Conservation (phyloP, 2,888 invertebrate genomes). For the Thalpophila matura region DNA sequence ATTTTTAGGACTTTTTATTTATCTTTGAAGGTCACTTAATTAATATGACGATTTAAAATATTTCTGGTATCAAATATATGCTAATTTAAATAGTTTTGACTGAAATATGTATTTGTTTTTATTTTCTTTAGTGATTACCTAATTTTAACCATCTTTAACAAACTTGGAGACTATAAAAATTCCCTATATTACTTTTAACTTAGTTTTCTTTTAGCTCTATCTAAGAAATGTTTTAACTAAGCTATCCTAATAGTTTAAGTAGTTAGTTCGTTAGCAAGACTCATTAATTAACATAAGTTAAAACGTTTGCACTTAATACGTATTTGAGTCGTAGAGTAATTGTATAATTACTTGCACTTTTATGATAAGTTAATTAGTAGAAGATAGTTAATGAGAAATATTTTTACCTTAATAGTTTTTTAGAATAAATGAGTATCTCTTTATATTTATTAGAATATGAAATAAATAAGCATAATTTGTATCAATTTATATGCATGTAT, state of each 20-base stretch:
- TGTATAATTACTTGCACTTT: constrained; percentile 36
- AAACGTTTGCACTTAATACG: constrained; percentile 20
- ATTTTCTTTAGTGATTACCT: too few relatives aligned
- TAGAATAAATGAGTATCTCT: too few relatives aligned
- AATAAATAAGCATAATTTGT: too few relatives aligned
- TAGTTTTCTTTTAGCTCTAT: neutral
- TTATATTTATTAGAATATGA: too few relatives aligned
- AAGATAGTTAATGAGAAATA: constrained; percentile 1
- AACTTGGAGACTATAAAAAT: neutral
- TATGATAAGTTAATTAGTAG: constrained; percentile 6
- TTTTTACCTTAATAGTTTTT: neutral
- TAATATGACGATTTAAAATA: neutral
- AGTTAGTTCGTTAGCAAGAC: constrained; percentile 11
- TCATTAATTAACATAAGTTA: constrained; percentile 38
- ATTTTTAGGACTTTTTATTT: constrained; percentile 18
- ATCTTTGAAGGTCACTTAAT: neutral
- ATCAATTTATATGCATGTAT: too few relatives aligned
- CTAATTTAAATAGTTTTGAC: too few relatives aligned
- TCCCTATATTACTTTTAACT: too few relatives aligned
- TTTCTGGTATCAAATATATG: too few relatives aligned
- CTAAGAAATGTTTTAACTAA: neutral
- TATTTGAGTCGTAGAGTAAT: constrained; percentile 7
- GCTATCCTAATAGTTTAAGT: constrained; percentile 4
- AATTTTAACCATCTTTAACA: too few relatives aligned
- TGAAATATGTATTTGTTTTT: too few relatives aligned